Conservation (phyloP, 2,888 invertebrate genomes). For the Chironomus riparius region DNA sequence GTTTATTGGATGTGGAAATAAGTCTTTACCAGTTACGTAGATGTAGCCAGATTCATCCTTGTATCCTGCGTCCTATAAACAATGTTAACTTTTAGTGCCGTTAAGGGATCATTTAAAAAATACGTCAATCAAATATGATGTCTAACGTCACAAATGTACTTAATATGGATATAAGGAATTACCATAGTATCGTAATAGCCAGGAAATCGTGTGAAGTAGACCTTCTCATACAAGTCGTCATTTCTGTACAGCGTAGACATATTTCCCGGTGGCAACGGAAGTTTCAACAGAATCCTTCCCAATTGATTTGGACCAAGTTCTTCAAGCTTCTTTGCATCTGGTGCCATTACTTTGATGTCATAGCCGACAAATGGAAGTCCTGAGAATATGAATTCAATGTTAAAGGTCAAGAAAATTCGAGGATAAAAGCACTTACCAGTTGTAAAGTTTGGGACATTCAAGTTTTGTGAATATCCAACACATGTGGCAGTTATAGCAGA, state of each 20-base stretch:
- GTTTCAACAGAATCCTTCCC: constrained; percentile 71
- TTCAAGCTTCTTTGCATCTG: constrained; percentile 49
- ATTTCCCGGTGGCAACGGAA: constrained; percentile 84
- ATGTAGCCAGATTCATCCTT: constrained; percentile 74
- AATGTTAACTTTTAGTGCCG: too few species aligned
- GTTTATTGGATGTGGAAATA: not conserved
- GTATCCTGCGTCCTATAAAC: constrained; percentile 66
- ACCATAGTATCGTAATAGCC: constrained; percentile 72
- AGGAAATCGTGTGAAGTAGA: constrained; percentile 74
- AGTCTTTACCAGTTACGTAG: constrained; percentile 55
- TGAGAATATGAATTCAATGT: not conserved
- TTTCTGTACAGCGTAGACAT: constrained; percentile 74
- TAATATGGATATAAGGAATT: too few species aligned
- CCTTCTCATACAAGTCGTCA: constrained; percentile 66
- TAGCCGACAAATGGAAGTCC: constrained; percentile 82
- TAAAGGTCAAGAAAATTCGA: not conserved
- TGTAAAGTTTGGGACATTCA: constrained; percentile 62
- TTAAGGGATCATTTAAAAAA: too few species aligned
- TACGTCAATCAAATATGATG: too few species aligned
- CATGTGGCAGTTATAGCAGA: constrained; percentile 82
- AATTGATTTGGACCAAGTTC: constrained; percentile 62
- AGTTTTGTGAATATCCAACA: constrained; percentile 62
- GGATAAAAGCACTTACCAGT: constrained; percentile 45
- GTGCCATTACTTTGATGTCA: constrained; percentile 56
- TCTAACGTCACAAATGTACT: too few species aligned